Evolutionary conservation across 2,113 vertebrate genomes (phyloP).

Genomic region (Grantiella picta): DNA sequence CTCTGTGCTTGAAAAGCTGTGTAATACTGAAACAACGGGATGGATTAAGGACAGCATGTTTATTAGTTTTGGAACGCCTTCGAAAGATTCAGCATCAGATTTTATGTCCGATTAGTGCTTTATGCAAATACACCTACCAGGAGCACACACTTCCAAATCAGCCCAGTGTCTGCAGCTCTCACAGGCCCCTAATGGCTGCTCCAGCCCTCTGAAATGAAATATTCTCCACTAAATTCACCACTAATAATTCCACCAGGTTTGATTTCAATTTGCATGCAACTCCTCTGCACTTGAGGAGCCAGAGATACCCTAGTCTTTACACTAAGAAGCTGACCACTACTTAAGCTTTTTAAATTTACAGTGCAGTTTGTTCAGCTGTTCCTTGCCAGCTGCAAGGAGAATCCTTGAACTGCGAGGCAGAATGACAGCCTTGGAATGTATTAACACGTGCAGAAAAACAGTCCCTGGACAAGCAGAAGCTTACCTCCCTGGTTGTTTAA

Average conservation of each 20-base stretch:
- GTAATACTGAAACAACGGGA: neutral
- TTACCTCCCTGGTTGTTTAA: conserved; percentile 2
- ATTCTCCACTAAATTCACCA: neutral
- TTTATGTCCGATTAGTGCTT: neutral
- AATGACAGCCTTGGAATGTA: neutral
- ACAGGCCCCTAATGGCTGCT: neutral
- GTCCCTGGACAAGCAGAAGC: neutral
- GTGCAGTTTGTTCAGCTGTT: conserved; percentile 16
- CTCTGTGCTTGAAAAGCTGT: neutral
- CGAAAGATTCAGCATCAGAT: neutral
- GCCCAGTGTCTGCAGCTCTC: neutral
- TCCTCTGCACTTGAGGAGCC: neutral
- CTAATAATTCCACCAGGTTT: neutral
- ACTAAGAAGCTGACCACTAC: neutral
- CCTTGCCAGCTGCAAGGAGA: neutral
- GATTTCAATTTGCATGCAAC: neutral
- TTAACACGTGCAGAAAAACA: neutral
- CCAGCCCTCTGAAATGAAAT: neutral
- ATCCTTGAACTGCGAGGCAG: neutral
- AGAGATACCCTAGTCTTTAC: neutral
- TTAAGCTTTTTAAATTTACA: neutral
- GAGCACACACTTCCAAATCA: neutral
- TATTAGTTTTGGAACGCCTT: neutral
- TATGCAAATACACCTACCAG: neutral
- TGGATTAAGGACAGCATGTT: neutral